Percentiles rank a stretch among this genome's conserved stretches.
Conservation (phyloP, 2,888 invertebrate species). For the Bellardia pandia region DNA sequence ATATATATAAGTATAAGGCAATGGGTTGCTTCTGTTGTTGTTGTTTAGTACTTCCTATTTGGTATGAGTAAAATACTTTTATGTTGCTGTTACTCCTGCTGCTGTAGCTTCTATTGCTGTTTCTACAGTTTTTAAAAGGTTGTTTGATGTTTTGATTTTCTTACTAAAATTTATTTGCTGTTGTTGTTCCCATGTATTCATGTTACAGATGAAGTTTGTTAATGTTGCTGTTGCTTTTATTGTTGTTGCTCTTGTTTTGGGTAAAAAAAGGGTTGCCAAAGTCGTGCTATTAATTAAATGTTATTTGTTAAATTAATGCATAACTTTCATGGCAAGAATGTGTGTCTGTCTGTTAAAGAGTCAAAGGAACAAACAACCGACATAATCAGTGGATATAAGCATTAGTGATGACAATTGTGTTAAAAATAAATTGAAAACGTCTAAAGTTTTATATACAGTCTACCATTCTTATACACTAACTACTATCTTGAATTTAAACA, state of each 20-base stretch:
- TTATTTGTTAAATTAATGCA: conserved; percentile 36
- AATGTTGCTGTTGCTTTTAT: not conserved
- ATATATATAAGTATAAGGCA: not conserved
- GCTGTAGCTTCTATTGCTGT: not conserved
- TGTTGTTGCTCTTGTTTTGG: conserved; percentile 19
- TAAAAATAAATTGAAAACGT: not conserved
- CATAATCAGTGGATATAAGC: too few species aligned
- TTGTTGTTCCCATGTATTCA: not conserved
- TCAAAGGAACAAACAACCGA: too few species aligned
- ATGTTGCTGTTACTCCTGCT: conserved; percentile 24
- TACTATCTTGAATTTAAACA: not conserved
- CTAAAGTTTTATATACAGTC: not conserved
- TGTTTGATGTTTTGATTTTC: conserved; percentile 65
- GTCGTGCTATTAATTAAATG: conserved; percentile 41
- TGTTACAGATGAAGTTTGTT: not conserved
- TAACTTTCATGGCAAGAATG: not conserved
- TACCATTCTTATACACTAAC: not conserved
- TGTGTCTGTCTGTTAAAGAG: not conserved
- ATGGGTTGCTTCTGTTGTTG: not conserved
- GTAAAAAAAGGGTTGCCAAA: conserved; percentile 30
- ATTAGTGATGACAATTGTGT: not conserved
- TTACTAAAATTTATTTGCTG: not conserved
- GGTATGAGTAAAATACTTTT: conserved; percentile 4
- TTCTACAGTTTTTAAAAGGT: conserved; percentile 19
- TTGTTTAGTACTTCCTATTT: not conserved